Percentiles rank a stretch among this genome's conserved stretches.
Evolutionary conservation across 2,797 vertebrate genomes (phyloP).

Genomic region (Phylloscopus collybita): DNA sequence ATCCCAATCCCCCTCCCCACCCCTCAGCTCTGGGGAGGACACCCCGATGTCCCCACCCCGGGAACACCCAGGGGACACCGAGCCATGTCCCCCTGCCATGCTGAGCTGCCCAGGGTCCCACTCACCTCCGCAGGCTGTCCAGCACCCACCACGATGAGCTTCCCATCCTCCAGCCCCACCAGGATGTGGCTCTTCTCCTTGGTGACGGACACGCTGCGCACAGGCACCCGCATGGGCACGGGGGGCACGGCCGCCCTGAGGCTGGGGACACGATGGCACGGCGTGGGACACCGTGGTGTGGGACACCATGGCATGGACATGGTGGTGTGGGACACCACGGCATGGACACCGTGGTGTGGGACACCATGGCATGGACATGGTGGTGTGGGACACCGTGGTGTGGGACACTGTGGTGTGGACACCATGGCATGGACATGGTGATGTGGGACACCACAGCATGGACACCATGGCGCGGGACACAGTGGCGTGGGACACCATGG

Average conservation of each 20-base stretch:
- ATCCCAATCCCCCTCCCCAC: too few species aligned
- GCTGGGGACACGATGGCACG: constrained; percentile 53
- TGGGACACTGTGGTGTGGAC: not conserved
- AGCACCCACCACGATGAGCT: constrained; percentile 94
- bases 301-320: not conserved
- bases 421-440: too few species aligned
- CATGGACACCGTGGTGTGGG: not conserved
- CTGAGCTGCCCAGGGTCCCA: rapidly evolving
- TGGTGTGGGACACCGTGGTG: not conserved
- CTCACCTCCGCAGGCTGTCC: constrained; percentile 93
- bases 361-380: not conserved
- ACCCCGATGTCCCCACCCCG: rapidly evolving
- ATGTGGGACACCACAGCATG: too few species aligned
- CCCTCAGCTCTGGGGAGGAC: not conserved
- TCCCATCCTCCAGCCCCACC: constrained; percentile 93
- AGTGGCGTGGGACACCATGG: too few species aligned
- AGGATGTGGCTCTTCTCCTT: constrained; percentile 95
- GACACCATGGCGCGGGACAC: not conserved
- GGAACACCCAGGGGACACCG: rapidly evolving
- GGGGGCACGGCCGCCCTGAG: constrained; percentile 78
- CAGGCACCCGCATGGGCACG: constrained; percentile 88
- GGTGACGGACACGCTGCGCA: constrained; percentile 91
- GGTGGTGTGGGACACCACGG: not conserved
- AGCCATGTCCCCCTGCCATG: rapidly evolving
- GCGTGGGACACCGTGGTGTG: rapidly evolving